phyloP scores from a whole-genome alignment of 2,888 invertebrate species.

The Thereva unica region DNA sequence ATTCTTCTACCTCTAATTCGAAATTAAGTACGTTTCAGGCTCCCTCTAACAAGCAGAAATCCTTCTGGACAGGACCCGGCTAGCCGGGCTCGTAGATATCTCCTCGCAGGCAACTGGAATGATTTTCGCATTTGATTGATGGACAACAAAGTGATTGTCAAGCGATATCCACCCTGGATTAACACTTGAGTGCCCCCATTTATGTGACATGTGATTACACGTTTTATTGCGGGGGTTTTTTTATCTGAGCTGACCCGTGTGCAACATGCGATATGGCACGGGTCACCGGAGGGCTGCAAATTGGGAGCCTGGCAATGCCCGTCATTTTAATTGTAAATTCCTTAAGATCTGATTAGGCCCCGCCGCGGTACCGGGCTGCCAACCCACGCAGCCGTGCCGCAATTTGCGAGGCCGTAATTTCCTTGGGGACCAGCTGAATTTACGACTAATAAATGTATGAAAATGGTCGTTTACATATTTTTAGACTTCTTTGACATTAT shows the following conservation, averaged over 20 bases:
- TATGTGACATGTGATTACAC: conserved; percentile 33
- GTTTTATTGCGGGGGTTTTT: conserved; percentile 3
- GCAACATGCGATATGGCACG: neutral
- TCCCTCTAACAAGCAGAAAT: conserved; percentile 10
- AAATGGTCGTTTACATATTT: conserved; percentile 38
- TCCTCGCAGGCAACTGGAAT: neutral
- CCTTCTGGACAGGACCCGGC: conserved; percentile 9
- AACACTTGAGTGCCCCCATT: conserved; percentile 39
- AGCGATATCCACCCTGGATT: conserved; percentile 45
- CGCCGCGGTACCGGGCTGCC: too few species aligned
- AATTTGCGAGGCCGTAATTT: conserved; percentile 26
- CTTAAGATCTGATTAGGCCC: neutral
- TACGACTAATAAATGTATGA: conserved; percentile 40
- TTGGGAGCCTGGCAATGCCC: neutral
- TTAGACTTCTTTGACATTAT: conserved; percentile 30
- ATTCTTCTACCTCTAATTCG: conserved; percentile 32
- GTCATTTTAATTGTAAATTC: conserved; percentile 31
- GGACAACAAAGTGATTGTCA: conserved; percentile 49
- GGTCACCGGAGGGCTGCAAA: neutral
- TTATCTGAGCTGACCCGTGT: conserved; percentile 12
- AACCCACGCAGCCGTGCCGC: too few species aligned
- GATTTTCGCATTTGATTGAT: conserved; percentile 44
- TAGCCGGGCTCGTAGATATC: neutral
- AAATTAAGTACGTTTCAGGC: conserved; percentile 26
- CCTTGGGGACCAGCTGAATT: conserved; percentile 38